Base-by-base conservation (phyloP, 23 tunicate genomes). In the Ciona savignyi region DNA sequence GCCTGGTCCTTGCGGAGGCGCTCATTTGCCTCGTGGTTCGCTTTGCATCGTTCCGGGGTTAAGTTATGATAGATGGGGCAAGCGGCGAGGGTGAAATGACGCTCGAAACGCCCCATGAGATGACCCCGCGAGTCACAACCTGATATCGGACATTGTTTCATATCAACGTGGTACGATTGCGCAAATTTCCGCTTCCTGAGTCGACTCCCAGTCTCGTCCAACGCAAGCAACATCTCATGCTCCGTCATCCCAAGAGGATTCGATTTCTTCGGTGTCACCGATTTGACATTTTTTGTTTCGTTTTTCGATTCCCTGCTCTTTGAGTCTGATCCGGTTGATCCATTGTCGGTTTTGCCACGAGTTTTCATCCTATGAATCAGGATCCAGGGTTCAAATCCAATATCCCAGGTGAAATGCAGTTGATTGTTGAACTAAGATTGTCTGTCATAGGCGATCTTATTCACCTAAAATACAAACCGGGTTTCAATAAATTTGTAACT, bases 41-140 rank as follows among this genome's bases (percentile, higher is more conserved):
- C 96, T 27, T 64, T 80, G 30, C 96, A 89, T 29, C 82, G 67
- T 65, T 89, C 96, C 3, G 96, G 96, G 24, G 96, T 89, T 48
- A 89, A 74, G 60, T 93, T 93, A 65, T 93, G 98, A 66, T 81
- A 86, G 24, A 93, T 65, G 29, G 98, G 98, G 34, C 98, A 93
- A 0, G 98, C 83, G 1, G 87, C 84, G 11, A 69, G 68, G 3
- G 93, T 86, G 33, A 86, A 93, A 78, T 93, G 98, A 23, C 92
- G 68, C 65, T 85, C 92, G 60, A 76, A 85, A 22, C 81, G 77
- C 60, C 98, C 98, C 75, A 79, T 67, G 33, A 93, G 73, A 51
- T 93, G 98, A 1, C 93, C 93, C 29, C 80, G 83, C 0, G 94
- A 86, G 67, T 93, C 88, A 69, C 98, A 93, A 35, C 88, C 92